A percentile compares a stretch with the other conserved stretches of the same genome.
phyloP scores from a whole-genome alignment of 2,888 invertebrate species.

The Macropis europaea region DNA sequence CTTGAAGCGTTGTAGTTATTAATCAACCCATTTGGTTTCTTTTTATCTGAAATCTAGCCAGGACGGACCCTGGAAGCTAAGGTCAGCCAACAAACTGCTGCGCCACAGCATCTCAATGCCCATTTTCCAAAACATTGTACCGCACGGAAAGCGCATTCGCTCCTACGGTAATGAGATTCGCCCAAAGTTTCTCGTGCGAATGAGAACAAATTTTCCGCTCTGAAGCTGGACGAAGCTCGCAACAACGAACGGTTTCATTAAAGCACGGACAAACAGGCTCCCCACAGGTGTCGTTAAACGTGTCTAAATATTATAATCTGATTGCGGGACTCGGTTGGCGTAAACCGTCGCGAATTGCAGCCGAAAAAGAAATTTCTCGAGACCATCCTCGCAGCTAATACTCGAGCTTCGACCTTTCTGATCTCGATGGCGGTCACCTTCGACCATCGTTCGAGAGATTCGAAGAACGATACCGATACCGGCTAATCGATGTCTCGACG shows the following conservation, averaged over 20 bases:
- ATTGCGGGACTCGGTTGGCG: constrained; percentile 8
- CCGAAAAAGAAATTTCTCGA: too few species aligned
- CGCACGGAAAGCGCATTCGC: neutral
- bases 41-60: too few species aligned
- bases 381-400: too few species aligned
- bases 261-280: constrained; percentile 26
- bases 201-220: neutral
- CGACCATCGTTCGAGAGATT: neutral
- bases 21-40: too few species aligned
- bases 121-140: too few species aligned
- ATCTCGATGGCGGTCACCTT: neutral
- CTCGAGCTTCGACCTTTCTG: neutral
- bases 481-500: neutral
- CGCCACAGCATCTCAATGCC: too few species aligned
- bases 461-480: constrained; percentile 14
- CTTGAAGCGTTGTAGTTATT: too few species aligned
- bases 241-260: constrained; percentile 10
- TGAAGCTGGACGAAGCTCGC: neutral
- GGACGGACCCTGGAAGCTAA: too few species aligned
- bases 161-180: neutral
- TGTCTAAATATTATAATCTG: constrained; percentile 21
- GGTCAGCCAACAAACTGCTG: too few species aligned
- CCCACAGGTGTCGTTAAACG: constrained; percentile 17
- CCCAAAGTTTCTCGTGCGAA: neutral
- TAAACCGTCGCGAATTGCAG: constrained; percentile 8